Evolutionary conservation across 2,888 invertebrate species (phyloP), one percentile per base, ranked within the genome.

Genomic region (Sphinx pinastri): DNA sequence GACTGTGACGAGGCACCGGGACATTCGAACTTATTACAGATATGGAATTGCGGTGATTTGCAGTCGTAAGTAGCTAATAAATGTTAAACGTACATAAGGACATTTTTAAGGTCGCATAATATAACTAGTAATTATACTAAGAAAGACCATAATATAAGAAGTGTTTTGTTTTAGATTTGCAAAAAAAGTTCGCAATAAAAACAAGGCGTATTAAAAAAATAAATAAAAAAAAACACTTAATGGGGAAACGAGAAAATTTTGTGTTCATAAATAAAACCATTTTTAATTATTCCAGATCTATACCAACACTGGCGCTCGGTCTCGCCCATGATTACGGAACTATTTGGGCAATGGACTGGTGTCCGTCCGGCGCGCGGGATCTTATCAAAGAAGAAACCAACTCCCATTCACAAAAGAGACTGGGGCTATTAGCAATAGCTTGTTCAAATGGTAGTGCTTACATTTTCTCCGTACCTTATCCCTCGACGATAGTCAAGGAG

Each of bases 271-370:
- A n/a, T n/a, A n/a, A n/a, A n/a, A n/a, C n/a, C n/a, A n/a, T n/a
- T n/a, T n/a, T n/a, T n/a, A 25, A 25, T 25, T 25, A 25, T 84
- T 85, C 63, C 77, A 88, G 89, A 38, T 49, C 68, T 0, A 4
- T 68, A 7, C 90, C 91, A 4, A 76, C 82, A 58, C 87, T 96
- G 63, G 93, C 90, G 13, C 94, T 96, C 71, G 95, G 95, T 5
- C 83, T 97, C 72, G 95, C 94, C 1, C 95, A 96, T 78, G 92
- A 95, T 51, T 94, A 89, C 75, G 97, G 97, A 12, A 94, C 95
- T 0, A 90, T 96, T 25, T 96, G 96, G 96, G 93, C 95, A 45
- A 88, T 97, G 88, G 95, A 95, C 77, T 97, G 97, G 97, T 97
- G 97, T 85, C 97, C 97, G 8, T 96, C 96, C 0, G 97, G 97